A percentile compares a stretch with the other conserved stretches of the same genome.
phyloP scores from a whole-genome alignment of 2,797 vertebrate species.

The Anabas testudineus region DNA sequence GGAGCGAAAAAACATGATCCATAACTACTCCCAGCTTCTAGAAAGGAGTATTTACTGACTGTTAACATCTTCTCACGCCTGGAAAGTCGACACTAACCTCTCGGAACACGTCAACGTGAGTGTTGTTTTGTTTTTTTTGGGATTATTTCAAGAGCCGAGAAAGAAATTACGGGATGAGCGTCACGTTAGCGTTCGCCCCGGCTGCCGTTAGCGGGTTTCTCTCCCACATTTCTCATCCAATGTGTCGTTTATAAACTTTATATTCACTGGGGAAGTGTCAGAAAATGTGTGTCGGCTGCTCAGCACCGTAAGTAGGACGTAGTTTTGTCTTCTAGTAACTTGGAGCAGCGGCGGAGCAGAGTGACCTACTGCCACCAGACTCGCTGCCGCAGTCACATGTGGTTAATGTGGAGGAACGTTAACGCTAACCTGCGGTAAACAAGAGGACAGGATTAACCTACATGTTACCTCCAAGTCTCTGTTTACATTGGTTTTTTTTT shows the following conservation, averaged over 20 bases:
- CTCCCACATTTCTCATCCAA: not conserved
- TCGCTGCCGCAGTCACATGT: constrained; percentile 64
- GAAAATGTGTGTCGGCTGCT: not conserved
- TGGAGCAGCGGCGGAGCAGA: constrained; percentile 27
- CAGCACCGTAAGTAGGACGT: not conserved
- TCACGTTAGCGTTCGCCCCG: constrained; percentile 28
- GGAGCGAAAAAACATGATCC: constrained; percentile 44
- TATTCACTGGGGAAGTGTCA: not conserved
- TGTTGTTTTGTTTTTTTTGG: constrained; percentile 45
- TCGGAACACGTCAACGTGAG: constrained; percentile 59
- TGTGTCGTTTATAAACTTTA: not conserved
- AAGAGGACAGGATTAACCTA: constrained; percentile 49
- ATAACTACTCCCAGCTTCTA: constrained; percentile 40
- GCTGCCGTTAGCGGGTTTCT: constrained; percentile 39
- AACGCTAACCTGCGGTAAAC: constrained; percentile 25
- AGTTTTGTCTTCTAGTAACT: constrained; percentile 36
- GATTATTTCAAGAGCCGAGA: constrained; percentile 39
- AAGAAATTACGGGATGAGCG: constrained; percentile 53
- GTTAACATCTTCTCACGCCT: constrained; percentile 20
- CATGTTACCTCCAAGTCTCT: constrained; percentile 32
- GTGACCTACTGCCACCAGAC: constrained; percentile 44
- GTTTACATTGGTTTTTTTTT: not conserved
- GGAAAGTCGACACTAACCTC: constrained; percentile 34
- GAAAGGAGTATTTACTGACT: constrained; percentile 56
- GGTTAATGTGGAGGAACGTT: constrained; percentile 41